Evolutionary conservation across 2,797 vertebrate genomes (phyloP), one percentile per base, ranked within the genome.

Genomic region (Phrynocephalus vlangalii): DNA sequence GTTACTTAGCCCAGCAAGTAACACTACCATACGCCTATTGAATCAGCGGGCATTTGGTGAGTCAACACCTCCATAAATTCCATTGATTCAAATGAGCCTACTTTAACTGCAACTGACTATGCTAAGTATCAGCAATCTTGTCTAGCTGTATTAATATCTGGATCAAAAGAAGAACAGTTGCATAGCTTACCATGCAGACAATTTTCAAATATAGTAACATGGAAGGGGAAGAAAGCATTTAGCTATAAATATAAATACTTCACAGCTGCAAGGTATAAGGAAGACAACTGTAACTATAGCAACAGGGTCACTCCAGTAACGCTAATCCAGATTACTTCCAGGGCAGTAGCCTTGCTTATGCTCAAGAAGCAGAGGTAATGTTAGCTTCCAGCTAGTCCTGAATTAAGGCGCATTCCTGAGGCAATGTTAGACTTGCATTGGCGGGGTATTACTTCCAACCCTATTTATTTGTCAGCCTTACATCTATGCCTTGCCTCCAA

Each of bases 291-390:
- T 94, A 93, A 92, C 96, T 95, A 97, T 97, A 95, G 96, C 93
- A 97, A 97, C 97, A 8, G 92, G 93, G 90, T 93, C 95, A 94
- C 94, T 96, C 94, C 94, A 96, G 81, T 93, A 94, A 92, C 92
- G 93, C 93, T 92, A 95, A 95, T 94, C 90, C 95, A 94, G 90
- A 97, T 97, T 96, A 97, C 93, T 97, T 97, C 96, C 94, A 95
- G 95, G 94, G 95, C 94, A 95, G 85, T 95, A 94, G 94, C 91
- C 94, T 94, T 94, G 93, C 90, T 95, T 93, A 94, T 95, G 94
- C 94, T 97, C 96, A 95, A 93, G 95, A 94, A 94, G 96, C 96
- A 96, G 94, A 92, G 92, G 94, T 95, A 96, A 96, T 95, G 92
- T 85, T 95, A 88, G 94, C 95, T 95, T 94, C 94, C 93, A 96